Conservation (phyloP, 2,888 invertebrate species). For the Nemapogon koenigi region DNA sequence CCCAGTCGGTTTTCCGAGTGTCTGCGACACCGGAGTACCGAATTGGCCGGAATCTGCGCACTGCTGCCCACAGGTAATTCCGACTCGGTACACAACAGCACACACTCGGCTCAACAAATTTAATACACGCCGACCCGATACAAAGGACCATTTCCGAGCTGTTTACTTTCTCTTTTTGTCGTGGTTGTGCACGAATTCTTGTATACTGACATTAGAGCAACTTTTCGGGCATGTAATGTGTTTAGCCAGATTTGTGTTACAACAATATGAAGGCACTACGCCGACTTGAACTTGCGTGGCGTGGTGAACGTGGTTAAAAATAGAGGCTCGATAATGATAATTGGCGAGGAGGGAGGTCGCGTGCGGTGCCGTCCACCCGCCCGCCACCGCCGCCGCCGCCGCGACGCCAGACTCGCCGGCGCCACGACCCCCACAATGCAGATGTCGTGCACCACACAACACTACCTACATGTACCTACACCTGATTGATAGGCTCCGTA, state of each 20-base stretch:
- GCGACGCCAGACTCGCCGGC: conserved; percentile 58
- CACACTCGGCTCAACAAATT: conserved; percentile 4
- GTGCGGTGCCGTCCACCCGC: conserved; percentile 52
- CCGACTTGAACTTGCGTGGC: conserved; percentile 16
- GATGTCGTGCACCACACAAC: conserved; percentile 47
- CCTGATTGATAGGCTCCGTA: conserved; percentile 56
- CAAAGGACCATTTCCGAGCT: conserved; percentile 1
- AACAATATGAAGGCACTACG: not conserved
- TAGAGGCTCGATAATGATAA: conserved; percentile 42
- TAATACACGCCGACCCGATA: conserved; percentile 3
- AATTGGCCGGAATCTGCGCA: no score
- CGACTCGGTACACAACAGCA: not conserved
- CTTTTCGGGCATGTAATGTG: no score
- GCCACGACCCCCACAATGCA: conserved; percentile 54
- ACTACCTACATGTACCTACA: not conserved
- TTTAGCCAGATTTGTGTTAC: no score
- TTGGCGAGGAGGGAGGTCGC: conserved; percentile 41
- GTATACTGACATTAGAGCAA: no score
- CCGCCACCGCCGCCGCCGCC: conserved; percentile 25
- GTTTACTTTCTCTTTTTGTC: not conserved
- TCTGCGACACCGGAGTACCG: not conserved
- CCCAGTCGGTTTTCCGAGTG: not conserved
- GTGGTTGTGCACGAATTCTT: no score
- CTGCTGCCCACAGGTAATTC: conserved; percentile 7
- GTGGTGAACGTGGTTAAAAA: conserved; percentile 33